Evolutionary conservation across 2,888 invertebrate genomes (phyloP), one percentile per base, ranked within the genome.

Genomic region (Amorpha juglandis): DNA sequence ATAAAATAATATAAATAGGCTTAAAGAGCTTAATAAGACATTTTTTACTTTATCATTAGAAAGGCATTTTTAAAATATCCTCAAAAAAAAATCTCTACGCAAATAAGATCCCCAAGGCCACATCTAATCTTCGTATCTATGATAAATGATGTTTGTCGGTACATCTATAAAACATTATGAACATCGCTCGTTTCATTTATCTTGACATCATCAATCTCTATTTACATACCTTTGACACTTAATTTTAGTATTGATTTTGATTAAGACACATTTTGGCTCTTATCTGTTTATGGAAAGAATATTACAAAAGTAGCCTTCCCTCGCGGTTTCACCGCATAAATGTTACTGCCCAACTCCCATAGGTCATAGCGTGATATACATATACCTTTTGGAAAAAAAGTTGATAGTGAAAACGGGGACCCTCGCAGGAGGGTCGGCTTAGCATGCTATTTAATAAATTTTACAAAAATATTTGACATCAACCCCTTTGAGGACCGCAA

Each of bases 81-180:
- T 8, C 19, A 19, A 50, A 50, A 19, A 9, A 50, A 21, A 50
- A 50, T 50, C 19, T 19, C 19, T 9, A 50, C 19, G 50, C 19
- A 50, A 50, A 50, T 50, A 19, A 16, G 19, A 50, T 50, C 50
- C 19, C 50, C 1, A 19, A 50, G 50, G 50, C 19, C 19, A 50
- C 11, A 11, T 19, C 8, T 50, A 50, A 50, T 50, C 50, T 50
- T 50, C 50, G 16, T 19, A 19, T 50, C 19, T 50, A 50, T 50
- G 50, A 50, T 50, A 50, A 50, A 50, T 50, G 50, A 19, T 50
- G 19, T 48, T 48, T 16, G n/a, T 50, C 50, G 8, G 27, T 9
- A 50, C 19, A 50, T 19, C 50, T 9, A 50, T 19, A 50, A 50
- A 50, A 50, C 19, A 50, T 50, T 50, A 50, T 19, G 50, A 50